phyloP scores from a whole-genome alignment of 2,113 vertebrate genomes.

The Nycticebus coucang region DNA sequence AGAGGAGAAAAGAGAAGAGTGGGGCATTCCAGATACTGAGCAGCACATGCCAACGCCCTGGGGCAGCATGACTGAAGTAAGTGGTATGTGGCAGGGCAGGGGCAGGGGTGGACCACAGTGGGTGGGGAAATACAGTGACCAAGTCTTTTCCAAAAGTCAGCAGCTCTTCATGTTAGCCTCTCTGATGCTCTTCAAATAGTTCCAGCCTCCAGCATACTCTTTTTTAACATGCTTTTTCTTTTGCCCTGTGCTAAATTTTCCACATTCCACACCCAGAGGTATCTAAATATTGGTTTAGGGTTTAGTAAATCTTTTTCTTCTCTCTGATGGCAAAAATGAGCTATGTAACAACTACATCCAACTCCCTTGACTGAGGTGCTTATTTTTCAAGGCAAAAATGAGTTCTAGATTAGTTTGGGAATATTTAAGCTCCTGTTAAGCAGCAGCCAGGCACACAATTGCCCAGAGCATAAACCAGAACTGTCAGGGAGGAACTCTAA shows the following conservation, averaged over 20 bases:
- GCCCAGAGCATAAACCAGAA: constrained; percentile 41
- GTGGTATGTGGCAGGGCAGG: background rate
- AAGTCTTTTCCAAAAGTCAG: background rate
- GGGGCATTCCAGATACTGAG: background rate
- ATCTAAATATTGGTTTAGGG: constrained; percentile 61
- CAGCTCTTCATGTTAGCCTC: background rate
- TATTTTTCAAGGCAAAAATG: constrained; percentile 56
- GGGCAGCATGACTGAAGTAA: background rate
- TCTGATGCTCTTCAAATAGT: background rate
- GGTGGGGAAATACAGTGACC: too few species aligned
- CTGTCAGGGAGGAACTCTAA: background rate
- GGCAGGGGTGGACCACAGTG: too few species aligned
- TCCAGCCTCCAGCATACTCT: background rate
- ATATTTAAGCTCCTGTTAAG: constrained; percentile 34
- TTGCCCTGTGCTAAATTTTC: constrained; percentile 31
- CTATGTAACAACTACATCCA: constrained; percentile 34
- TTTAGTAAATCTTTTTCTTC: constrained; percentile 63
- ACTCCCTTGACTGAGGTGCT: constrained; percentile 10
- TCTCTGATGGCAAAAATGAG: constrained; percentile 50
- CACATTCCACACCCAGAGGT: background rate
- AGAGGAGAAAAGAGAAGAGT: background rate
- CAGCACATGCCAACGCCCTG: background rate
- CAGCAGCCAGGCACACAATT: background rate
- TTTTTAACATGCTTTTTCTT: background rate
- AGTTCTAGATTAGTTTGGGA: constrained; percentile 56